Evolutionary conservation across 2,888 invertebrate species (phyloP), one percentile per base, ranked within the genome.

Genomic region (Thecocarcelia acutangulata): DNA sequence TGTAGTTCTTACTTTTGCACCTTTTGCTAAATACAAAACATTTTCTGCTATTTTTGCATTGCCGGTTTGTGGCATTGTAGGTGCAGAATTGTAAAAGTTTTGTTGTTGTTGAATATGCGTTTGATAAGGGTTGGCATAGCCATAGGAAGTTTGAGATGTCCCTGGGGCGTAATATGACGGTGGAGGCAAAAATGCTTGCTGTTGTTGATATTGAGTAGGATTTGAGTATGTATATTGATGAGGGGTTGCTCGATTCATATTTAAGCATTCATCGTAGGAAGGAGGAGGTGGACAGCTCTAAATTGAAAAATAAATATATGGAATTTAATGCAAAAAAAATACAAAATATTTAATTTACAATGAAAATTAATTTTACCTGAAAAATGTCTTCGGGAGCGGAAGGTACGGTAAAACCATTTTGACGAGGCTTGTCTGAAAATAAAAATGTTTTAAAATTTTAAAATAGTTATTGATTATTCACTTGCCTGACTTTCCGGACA

Each of bases 201-300:
- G 66, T 50, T 74, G 80, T 33, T 76, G 66, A 12, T 59, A 68
- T 28, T 59, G 33, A 0, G 52, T 46, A n/a, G 66, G 17, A 54
- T 44, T 54, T 15, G 40, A 44, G 33, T 33, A 54, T 8, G 13
- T 63, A n/a, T 83, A 40, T 48, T 40, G 68, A 59, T 80, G 21
- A 21, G 76, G 52, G 50, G 61, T 6, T 33, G 63, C 59, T 61
- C 58, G 66, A 37, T 82, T 70, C 85, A 84, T 84, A 66, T 86
- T 86, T 78, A 89, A 89, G 19, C 90, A 89, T 59, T 90, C 90
- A 63, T 90, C 90, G 61, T 90, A 90, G 0, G 90, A 84, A 2
- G 90, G 90, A 1, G 90, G 90, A 2, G 90, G 90, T 8, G 88
- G 88, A 46, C 90, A 85, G 87, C 59, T 44, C 82, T 90, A 48